Evolutionary conservation across 2,888 invertebrate species (phyloP).

Genomic region (Acleris cristana): DNA sequence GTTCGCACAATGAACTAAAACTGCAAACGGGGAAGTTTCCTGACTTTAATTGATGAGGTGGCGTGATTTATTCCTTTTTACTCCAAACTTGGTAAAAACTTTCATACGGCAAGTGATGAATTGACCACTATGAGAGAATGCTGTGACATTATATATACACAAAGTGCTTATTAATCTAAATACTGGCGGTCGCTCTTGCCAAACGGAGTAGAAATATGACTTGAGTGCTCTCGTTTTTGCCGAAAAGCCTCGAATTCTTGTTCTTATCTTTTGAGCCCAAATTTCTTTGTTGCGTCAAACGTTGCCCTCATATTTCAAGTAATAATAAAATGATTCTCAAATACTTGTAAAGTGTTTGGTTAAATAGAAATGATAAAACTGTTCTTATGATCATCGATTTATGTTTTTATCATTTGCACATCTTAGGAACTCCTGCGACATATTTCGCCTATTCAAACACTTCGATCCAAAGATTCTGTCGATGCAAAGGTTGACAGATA

Average conservation of each 20-base stretch:
- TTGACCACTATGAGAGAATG: conserved; percentile 17
- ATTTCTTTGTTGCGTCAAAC: conserved; percentile 1
- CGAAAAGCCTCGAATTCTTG: conserved; percentile 7
- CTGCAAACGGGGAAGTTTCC: neutral
- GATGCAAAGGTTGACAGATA: neutral
- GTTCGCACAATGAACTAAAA: neutral
- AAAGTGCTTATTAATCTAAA: conserved; percentile 18
- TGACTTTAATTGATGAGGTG: conserved; percentile 3
- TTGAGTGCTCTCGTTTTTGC: conserved; percentile 8
- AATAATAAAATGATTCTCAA: neutral
- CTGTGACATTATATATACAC: conserved; percentile 7
- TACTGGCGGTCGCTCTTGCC: conserved; percentile 5
- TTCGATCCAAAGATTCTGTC: too few relatives aligned
- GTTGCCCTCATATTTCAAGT: neutral
- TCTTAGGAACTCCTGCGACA: too few relatives aligned
- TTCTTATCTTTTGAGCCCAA: conserved; percentile 2
- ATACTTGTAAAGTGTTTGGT: too few relatives aligned
- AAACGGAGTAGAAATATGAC: conserved; percentile 13
- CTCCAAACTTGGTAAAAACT: conserved; percentile 5
- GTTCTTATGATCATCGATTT: too few relatives aligned
- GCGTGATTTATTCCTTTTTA: neutral
- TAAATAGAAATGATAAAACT: too few relatives aligned
- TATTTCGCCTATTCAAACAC: too few relatives aligned
- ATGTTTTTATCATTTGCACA: too few relatives aligned
- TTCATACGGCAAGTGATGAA: conserved; percentile 3